Conservation (phyloP, 2,113 vertebrate species). For the Sinocyclocheilus anshuiensis region DNA sequence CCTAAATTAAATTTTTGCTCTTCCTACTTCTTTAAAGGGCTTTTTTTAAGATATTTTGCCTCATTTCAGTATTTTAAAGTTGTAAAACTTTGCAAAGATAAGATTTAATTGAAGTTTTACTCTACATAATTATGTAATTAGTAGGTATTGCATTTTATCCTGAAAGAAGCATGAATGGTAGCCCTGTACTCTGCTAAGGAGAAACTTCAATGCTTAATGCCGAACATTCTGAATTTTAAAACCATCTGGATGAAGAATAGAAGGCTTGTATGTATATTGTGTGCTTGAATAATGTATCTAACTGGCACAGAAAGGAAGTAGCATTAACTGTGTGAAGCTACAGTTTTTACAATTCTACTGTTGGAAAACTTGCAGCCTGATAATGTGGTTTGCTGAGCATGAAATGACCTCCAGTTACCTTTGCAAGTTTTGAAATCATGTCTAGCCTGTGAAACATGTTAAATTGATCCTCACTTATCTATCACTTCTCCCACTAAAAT, state of each 20-base stretch:
- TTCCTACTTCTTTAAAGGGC: neutral
- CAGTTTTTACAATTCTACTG: too few species aligned
- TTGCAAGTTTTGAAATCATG: neutral
- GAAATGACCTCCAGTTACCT: neutral
- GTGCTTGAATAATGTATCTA: slow-evolving; percentile 41
- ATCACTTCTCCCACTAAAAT: neutral
- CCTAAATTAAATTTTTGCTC: neutral
- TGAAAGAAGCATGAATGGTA: neutral
- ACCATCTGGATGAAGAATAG: slow-evolving; percentile 25
- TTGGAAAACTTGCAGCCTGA: neutral
- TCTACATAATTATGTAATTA: neutral
- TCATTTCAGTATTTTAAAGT: neutral
- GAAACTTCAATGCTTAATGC: slow-evolving; percentile 28
- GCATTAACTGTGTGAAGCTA: neutral
- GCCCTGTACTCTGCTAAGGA: neutral
- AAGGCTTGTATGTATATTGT: slow-evolving; percentile 38
- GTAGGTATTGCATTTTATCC: neutral
- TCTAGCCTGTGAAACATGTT: slow-evolving; percentile 6
- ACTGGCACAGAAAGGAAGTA: neutral
- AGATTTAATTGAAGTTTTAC: neutral
- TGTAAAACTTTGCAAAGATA: neutral
- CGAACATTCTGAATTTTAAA: slow-evolving; percentile 44
- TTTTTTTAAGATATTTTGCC: neutral
- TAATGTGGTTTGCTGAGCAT: neutral
- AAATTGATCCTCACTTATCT: neutral